Evolutionary conservation across 2,797 vertebrate species (phyloP), one percentile per base, ranked within the genome.

Genomic region (Hemitrygon akajei): DNA sequence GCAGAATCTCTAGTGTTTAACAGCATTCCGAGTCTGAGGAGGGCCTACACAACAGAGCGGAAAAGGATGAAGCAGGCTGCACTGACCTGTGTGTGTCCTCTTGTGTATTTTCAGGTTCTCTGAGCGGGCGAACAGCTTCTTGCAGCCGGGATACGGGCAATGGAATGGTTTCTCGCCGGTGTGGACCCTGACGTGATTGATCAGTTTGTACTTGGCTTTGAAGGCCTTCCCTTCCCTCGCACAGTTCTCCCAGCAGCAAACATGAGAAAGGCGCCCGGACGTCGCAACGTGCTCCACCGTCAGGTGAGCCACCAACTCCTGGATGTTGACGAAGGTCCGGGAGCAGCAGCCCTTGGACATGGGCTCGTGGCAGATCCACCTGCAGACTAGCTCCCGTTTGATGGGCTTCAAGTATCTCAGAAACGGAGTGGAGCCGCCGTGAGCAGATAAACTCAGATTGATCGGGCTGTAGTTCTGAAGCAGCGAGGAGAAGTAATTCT

Each of bases 91-190:
- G 95, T 97, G 97, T 91, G 96, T 97, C 96, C 97, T 97, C 95
- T 97, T 97, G 95, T 97, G 97, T 94, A 97, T 97, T 96, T 97
- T 97, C 94, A 97, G 95, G 94, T 97, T 97, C 94, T 97, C 97
- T 94, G 97, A 97, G 94, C 97, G 96, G 82, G 97, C 96, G 95
- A 97, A 97, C 95, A 96, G 96, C 96, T 97, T 96, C 95, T 97
- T 95, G 94, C 96, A 97, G 95, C 96, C 96, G 94, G 96, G 95
- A 93, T 97, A 97, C 82, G 96, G 95, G 86, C 96, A 96, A 2
- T 95, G 95, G 94, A 96, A 97, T 92, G 97, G 96, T 94, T 96
- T 97, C 93, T 97, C 96, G 94, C 97, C 96, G 20, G 95, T 96
- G 96, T 96, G 96, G 79, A 97, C 96, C 94, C 96, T 95, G 95